Percentiles rank a stretch among this genome's conserved stretches.
Conservation (phyloP, 2,113 vertebrate genomes). For the Synchiropus splendidus region DNA sequence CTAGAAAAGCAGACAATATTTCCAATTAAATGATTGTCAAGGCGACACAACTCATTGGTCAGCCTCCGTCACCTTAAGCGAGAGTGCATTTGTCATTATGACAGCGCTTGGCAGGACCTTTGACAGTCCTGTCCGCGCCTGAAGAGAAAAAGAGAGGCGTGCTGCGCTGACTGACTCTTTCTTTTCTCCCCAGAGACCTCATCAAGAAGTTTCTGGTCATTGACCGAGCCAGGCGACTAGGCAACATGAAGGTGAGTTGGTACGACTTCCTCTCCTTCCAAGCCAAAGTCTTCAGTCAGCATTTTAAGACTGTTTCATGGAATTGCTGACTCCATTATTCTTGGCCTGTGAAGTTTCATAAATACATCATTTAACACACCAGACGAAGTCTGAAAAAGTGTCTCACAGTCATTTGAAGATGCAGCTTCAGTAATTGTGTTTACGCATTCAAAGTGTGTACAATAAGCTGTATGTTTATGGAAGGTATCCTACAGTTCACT, state of each 20-base stretch:
- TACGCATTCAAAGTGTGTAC: too few relatives aligned
- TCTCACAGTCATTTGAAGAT: too few relatives aligned
- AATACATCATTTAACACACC: too few relatives aligned
- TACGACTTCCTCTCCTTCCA: constrained; percentile 18
- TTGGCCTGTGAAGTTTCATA: too few relatives aligned
- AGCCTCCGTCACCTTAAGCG: not conserved
- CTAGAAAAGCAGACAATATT: not conserved
- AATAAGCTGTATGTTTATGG: too few relatives aligned
- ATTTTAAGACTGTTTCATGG: too few relatives aligned
- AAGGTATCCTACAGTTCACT: too few relatives aligned
- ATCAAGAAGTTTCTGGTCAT: constrained; percentile 92
- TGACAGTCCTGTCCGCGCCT: not conserved
- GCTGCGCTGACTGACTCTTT: constrained; percentile 12
- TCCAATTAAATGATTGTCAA: constrained; percentile 20
- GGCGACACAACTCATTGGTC: constrained; percentile 1
- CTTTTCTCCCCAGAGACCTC: constrained; percentile 73
- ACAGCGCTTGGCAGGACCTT: not conserved
- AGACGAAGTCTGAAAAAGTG: too few relatives aligned
- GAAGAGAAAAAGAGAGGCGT: not conserved
- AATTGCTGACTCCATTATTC: too few relatives aligned
- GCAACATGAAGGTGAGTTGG: constrained; percentile 89
- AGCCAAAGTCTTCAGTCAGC: too few relatives aligned
- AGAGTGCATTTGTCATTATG: constrained; percentile 11
- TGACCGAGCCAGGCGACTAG: constrained; percentile 82
- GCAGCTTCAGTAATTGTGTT: too few relatives aligned